Percentiles rank a stretch among this genome's conserved stretches.
These are phyloP conservation scores for Amphipoea lucens DNA, from an alignment of 2,888 invertebrate genomes.

Conservation along the genomic window DNA sequence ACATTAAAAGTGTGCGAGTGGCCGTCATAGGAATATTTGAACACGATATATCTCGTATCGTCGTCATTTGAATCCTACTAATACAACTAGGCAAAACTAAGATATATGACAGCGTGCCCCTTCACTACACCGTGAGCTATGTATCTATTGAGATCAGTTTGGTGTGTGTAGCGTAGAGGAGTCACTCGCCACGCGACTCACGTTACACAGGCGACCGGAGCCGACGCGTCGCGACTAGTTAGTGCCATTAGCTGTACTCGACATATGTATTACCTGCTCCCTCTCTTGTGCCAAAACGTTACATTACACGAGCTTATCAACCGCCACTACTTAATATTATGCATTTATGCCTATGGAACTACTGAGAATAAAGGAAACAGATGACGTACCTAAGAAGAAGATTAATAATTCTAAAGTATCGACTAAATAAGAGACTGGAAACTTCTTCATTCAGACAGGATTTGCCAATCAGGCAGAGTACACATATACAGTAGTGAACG, in stretches of 20 bases:
- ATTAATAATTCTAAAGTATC: not conserved
- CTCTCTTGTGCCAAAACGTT: not conserved
- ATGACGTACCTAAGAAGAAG: not conserved
- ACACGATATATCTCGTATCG: not conserved
- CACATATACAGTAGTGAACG: not conserved
- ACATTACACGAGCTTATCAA: too few relatives aligned
- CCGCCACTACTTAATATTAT: not conserved
- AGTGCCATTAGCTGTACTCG: not conserved
- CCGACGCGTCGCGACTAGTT: not conserved
- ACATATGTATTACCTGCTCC: too few relatives aligned
- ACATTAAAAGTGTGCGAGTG: not conserved
- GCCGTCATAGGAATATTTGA: not conserved
- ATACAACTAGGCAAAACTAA: not conserved
- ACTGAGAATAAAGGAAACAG: too few relatives aligned
- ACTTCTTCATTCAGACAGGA: not conserved
- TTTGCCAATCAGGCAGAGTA: not conserved
- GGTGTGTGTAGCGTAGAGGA: not conserved
- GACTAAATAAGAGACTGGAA: not conserved
- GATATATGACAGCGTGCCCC: not conserved
- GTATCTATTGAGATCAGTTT: not conserved
- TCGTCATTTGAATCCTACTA: not conserved
- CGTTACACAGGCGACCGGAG: slow-evolving; percentile 1
- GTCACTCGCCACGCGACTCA: not conserved
- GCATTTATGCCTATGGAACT: not conserved
- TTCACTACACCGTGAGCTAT: not conserved